These are phyloP conservation scores for Eucriotettix oculatus DNA, from an alignment of 2,888 invertebrate species.

Conservation along the genomic window DNA sequence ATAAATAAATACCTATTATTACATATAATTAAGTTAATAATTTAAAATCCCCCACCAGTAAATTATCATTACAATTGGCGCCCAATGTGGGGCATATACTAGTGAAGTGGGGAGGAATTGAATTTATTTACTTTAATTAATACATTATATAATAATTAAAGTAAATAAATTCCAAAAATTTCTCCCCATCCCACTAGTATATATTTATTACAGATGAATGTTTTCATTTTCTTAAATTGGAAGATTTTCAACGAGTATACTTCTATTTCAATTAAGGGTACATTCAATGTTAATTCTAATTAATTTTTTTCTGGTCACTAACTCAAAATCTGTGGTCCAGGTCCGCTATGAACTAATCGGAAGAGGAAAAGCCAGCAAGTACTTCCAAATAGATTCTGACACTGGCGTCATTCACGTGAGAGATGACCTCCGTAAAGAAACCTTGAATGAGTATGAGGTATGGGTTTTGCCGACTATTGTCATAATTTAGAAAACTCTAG, in stretches of 20 bases:
- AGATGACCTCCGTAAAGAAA: conserved; percentile 70
- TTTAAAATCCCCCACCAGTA: too few species aligned
- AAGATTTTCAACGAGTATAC: not conserved
- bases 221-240: not conserved
- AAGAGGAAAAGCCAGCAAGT: conserved; percentile 62
- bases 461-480: conserved; percentile 20
- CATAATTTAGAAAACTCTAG: conserved; percentile 15
- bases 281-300: not conserved
- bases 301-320: too few species aligned
- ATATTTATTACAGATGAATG: not conserved
- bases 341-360: conserved; percentile 66
- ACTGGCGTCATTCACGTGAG: conserved; percentile 64
- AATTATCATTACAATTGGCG: too few species aligned
- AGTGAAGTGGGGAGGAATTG: too few species aligned
- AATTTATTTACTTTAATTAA: too few species aligned
- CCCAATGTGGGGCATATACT: too few species aligned
- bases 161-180: too few species aligned
- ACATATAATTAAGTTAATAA: too few species aligned
- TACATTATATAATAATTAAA: too few species aligned
- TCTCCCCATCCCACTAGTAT: too few species aligned
- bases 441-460: conserved; percentile 76
- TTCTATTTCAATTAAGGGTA: not conserved
- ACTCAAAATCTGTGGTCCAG: conserved; percentile 20
- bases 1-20: too few species aligned
- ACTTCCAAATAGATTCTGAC: conserved; percentile 76